phyloP scores from a whole-genome alignment of 2,888 invertebrate species.

The Chymomyza caudatula region DNA sequence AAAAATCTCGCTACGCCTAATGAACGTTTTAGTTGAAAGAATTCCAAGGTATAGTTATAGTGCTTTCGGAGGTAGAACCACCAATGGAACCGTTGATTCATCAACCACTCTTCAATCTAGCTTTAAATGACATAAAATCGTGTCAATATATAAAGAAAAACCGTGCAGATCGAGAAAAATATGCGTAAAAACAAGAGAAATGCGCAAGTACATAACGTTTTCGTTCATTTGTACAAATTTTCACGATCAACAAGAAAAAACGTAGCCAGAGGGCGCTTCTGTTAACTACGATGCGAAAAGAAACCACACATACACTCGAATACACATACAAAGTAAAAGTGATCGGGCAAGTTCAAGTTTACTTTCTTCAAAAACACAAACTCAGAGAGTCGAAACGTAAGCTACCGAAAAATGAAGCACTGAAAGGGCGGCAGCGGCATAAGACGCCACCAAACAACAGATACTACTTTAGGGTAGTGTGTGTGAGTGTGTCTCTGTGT shows the following conservation, averaged over 20 bases:
- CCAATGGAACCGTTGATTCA: too few relatives aligned
- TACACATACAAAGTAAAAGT: conserved; percentile 55
- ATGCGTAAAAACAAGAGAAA: too few relatives aligned
- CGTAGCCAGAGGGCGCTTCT: not conserved
- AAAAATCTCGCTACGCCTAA: too few relatives aligned
- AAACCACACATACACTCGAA: conserved; percentile 14
- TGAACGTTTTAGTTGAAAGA: too few relatives aligned
- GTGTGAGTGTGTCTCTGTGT: not conserved
- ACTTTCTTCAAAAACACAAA: conserved; percentile 55
- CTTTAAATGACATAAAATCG: too few relatives aligned
- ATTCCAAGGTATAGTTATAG: too few relatives aligned
- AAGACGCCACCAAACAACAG: not conserved
- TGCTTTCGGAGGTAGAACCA: too few relatives aligned
- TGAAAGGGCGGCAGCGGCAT: conserved; percentile 9
- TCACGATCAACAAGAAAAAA: conserved; percentile 57
- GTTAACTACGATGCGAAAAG: conserved; percentile 19
- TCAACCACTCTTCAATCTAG: too few relatives aligned
- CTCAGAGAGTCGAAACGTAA: conserved; percentile 11
- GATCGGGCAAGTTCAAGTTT: conserved; percentile 72
- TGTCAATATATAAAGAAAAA: too few relatives aligned
- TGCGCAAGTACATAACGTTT: too few relatives aligned
- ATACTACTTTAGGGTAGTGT: not conserved
- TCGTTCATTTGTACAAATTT: conserved; percentile 50
- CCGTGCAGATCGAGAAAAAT: too few relatives aligned
- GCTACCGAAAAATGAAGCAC: conserved; percentile 1